Conservation (phyloP, 2,888 invertebrate species). For the Agrochola lychnidis region DNA sequence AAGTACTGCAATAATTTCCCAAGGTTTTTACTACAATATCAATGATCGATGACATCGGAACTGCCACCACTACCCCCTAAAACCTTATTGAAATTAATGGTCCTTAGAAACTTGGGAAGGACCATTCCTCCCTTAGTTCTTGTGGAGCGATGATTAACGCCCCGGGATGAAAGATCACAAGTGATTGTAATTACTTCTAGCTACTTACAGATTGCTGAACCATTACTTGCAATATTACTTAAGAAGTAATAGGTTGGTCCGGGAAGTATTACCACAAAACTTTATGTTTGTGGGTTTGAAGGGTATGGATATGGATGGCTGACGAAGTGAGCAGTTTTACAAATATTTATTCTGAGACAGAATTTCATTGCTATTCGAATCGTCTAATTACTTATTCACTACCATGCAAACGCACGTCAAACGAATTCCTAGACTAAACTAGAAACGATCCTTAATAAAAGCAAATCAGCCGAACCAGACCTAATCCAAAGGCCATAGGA, state of each 20-base stretch:
- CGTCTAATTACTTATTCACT: background rate
- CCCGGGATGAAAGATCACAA: slow-evolving; percentile 50
- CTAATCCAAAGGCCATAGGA: background rate
- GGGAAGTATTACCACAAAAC: slow-evolving; percentile 21
- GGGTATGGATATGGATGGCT: too few relatives aligned
- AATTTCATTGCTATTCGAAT: background rate
- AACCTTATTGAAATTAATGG: slow-evolving; percentile 60
- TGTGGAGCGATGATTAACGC: slow-evolving; percentile 56
- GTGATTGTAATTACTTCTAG: slow-evolving; percentile 53
- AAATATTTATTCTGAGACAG: background rate
- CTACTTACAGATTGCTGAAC: slow-evolving; percentile 34
- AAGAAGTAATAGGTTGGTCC: slow-evolving; percentile 2
- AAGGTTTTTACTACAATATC: slow-evolving; percentile 23
- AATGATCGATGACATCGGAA: slow-evolving; percentile 44
- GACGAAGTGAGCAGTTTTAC: too few relatives aligned
- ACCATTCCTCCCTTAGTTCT: slow-evolving; percentile 48
- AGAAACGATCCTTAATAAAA: slow-evolving; percentile 4
- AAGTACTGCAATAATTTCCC: background rate
- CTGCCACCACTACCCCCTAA: slow-evolving; percentile 30
- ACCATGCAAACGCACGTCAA: background rate
- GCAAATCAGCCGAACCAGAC: background rate
- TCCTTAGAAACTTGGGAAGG: slow-evolving; percentile 38
- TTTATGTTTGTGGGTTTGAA: background rate
- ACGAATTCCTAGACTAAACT: background rate
- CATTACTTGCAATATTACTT: slow-evolving; percentile 44